Conservation (phyloP, 2,888 invertebrate species). For the Euphydryas editha region DNA sequence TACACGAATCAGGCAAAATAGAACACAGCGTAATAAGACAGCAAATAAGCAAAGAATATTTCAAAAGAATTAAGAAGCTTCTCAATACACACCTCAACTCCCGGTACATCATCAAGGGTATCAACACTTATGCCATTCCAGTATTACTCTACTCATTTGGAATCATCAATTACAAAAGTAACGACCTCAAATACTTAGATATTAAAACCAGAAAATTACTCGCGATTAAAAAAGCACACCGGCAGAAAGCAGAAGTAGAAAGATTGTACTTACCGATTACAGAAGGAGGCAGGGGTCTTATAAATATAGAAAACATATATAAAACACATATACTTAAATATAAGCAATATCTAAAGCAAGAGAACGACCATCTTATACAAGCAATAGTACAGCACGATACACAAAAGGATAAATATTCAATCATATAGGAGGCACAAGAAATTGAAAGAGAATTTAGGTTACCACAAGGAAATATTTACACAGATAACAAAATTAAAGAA, state of each 20-base stretch:
- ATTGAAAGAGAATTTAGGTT: conserved; percentile 20
- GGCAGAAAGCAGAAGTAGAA: conserved; percentile 39
- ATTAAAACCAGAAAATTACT: conserved; percentile 36
- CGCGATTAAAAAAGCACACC: conserved; percentile 35
- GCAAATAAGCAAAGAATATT: not conserved
- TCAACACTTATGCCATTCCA: not conserved
- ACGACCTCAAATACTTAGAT: too few species aligned
- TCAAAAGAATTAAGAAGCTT: not conserved
- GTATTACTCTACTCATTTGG: not conserved
- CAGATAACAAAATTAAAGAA: not conserved
- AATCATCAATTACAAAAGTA: not conserved
- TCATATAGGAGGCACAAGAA: conserved; percentile 22
- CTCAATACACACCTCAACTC: too few species aligned
- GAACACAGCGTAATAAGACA: not conserved
- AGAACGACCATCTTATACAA: conserved; percentile 18
- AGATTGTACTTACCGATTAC: conserved; percentile 36
- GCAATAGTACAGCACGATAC: conserved; percentile 7
- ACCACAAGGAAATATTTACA: not conserved
- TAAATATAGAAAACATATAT: not conserved
- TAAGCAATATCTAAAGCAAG: not conserved
- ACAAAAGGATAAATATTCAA: conserved; percentile 34
- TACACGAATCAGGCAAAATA: not conserved
- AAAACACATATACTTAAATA: not conserved
- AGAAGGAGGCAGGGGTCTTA: conserved; percentile 27
- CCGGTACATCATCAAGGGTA: not conserved